Conservation (phyloP, 2,113 vertebrate genomes). For the Promerops cafer region DNA sequence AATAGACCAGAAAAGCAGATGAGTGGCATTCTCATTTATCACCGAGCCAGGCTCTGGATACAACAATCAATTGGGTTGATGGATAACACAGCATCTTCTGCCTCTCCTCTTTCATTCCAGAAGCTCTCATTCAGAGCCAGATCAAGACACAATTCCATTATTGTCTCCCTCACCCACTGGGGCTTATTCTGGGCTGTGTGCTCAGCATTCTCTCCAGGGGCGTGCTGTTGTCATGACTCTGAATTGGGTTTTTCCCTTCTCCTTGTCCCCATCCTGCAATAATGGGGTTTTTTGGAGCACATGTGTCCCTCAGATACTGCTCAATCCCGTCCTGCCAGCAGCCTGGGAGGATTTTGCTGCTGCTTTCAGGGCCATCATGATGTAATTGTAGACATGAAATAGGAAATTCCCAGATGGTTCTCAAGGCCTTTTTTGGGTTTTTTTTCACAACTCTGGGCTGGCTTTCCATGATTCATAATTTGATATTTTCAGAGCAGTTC, state of each 20-base stretch:
- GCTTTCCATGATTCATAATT: background rate
- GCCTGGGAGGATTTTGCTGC: background rate
- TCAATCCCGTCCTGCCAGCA: background rate
- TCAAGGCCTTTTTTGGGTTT: background rate
- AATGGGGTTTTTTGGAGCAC: background rate
- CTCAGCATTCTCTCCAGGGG: background rate
- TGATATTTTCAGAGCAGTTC: background rate
- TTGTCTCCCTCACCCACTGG: background rate
- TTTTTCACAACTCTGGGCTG: background rate
- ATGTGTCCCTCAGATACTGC: background rate
- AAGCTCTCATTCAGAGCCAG: conserved; percentile 16
- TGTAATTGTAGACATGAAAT: background rate
- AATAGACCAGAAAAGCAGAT: conserved; percentile 37
- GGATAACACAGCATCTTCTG: background rate
- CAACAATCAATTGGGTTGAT: conserved; percentile 27
- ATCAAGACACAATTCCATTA: background rate
- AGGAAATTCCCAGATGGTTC: background rate
- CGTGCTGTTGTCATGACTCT: background rate
- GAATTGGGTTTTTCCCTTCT: background rate
- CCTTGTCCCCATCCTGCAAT: background rate
- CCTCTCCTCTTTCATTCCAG: background rate
- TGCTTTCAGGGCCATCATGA: background rate
- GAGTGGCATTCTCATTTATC: conserved; percentile 38
- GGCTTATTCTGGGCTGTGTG: background rate
- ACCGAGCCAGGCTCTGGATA: background rate